Conservation (phyloP, 2,888 invertebrate genomes). For the Lochmaea crataegi region DNA sequence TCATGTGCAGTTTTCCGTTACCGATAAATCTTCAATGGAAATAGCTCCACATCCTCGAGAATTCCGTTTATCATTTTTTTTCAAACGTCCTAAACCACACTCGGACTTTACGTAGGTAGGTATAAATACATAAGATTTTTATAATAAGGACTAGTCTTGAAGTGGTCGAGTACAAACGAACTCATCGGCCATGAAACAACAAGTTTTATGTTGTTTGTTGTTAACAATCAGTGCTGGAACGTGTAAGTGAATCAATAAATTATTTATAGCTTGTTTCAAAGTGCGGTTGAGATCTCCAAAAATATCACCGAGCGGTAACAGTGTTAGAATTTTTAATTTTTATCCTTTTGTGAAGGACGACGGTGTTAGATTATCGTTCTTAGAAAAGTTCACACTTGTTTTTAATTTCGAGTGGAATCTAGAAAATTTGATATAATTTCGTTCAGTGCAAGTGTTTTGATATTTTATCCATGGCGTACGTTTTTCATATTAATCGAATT, state of each 20-base stretch:
- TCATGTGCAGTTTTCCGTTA: constrained; percentile 12
- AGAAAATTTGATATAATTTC: too few species aligned
- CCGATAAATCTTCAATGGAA: constrained; percentile 21
- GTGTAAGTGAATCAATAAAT: constrained; percentile 40
- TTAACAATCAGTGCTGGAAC: constrained; percentile 35
- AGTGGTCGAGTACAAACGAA: constrained; percentile 39
- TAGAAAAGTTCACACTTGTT: too few species aligned
- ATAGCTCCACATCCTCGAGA: constrained; percentile 20
- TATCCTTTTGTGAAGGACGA: too few species aligned
- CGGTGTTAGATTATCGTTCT: too few species aligned
- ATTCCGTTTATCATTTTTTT: constrained; percentile 28
- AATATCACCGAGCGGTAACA: not conserved
- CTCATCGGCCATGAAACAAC: constrained; percentile 43
- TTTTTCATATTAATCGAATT: too few species aligned
- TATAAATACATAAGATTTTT: constrained; percentile 42
- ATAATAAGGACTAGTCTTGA: constrained; percentile 40
- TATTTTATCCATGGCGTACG: too few species aligned
- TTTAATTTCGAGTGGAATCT: too few species aligned
- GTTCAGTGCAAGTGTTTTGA: too few species aligned
- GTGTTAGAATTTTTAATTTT: constrained; percentile 7
- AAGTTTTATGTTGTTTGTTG: constrained; percentile 42
- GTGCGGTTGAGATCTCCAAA: constrained; percentile 13
- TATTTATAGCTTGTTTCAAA: constrained; percentile 14
- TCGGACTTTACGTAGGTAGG: constrained; percentile 24
- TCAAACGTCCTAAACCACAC: constrained; percentile 19